These are phyloP conservation scores for Operophtera brumata DNA, from an alignment of 2,888 invertebrate genomes.

Conservation along the genomic window DNA sequence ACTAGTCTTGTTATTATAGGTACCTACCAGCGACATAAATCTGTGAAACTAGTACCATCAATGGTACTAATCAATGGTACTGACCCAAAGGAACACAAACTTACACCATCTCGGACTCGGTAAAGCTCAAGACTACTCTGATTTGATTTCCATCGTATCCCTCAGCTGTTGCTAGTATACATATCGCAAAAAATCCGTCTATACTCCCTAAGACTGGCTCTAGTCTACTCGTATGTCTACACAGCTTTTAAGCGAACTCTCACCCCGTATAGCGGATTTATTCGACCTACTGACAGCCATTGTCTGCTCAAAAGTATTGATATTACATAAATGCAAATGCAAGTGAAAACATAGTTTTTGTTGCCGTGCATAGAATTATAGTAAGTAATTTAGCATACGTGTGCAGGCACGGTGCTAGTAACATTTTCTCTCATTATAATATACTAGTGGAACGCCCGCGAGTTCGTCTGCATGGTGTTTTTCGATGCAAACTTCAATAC, in stretches of 20 bases:
- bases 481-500: too few species aligned
- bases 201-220: background rate
- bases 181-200: background rate
- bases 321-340: slow-evolving; percentile 27
- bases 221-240: background rate
- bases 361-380: slow-evolving; percentile 18
- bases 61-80: too few species aligned
- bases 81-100: too few species aligned
- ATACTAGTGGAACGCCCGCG: background rate
- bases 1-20: too few species aligned
- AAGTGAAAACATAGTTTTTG: slow-evolving; percentile 28
- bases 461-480: too few species aligned
- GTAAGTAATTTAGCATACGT: slow-evolving; percentile 20
- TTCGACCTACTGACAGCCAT: slow-evolving; percentile 40
- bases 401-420: slow-evolving; percentile 2
- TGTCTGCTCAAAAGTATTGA: slow-evolving; percentile 26
- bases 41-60: too few species aligned
- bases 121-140: too few species aligned
- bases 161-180: background rate
- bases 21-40: too few species aligned
- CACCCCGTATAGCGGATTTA: slow-evolving; percentile 45
- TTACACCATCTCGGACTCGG: too few species aligned
- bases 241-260: background rate
- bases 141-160: too few species aligned
- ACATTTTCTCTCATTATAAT: slow-evolving; percentile 25